Conservation (phyloP, 2,113 vertebrate species). For the Willisornis vidua region DNA sequence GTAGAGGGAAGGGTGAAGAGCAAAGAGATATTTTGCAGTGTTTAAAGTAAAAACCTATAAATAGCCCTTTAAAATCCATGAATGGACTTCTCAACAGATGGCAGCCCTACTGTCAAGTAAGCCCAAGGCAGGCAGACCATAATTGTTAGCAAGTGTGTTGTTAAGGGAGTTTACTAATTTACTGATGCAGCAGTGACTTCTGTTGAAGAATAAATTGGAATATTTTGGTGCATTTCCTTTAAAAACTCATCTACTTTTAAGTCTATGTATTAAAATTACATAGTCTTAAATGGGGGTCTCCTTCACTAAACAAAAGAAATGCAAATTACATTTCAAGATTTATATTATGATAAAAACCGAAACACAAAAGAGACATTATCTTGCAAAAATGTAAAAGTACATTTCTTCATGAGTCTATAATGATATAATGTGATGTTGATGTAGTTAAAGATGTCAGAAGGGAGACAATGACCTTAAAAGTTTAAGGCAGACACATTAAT, state of each 20-base stretch:
- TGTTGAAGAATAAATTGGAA: conserved; percentile 80
- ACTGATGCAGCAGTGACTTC: conserved; percentile 60
- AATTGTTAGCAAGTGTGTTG: conserved; percentile 68
- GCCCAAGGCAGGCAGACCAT: conserved; percentile 39
- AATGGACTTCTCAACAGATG: conserved; percentile 44
- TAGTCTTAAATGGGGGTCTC: conserved; percentile 75
- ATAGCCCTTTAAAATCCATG: conserved; percentile 32
- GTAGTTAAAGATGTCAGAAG: conserved; percentile 80
- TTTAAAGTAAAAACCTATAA: conserved; percentile 17
- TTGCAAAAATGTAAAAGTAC: conserved; percentile 77
- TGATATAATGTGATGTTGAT: conserved; percentile 81
- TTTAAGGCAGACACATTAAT: conserved; percentile 79
- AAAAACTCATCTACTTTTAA: conserved; percentile 65
- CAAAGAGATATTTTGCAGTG: background rate
- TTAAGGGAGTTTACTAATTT: conserved; percentile 71
- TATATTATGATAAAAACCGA: conserved; percentile 82
- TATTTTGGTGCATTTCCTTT: conserved; percentile 76
- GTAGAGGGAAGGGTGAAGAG: background rate
- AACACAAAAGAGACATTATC: conserved; percentile 83
- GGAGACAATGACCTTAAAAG: conserved; percentile 82
- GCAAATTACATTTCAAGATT: conserved; percentile 81
- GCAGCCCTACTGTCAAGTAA: conserved; percentile 2
- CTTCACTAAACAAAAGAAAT: conserved; percentile 82
- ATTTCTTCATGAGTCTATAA: conserved; percentile 77
- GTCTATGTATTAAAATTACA: conserved; percentile 77